Evolutionary conservation across 2,797 vertebrate genomes (phyloP).

Genomic region (Pseudochirops corinnae): DNA sequence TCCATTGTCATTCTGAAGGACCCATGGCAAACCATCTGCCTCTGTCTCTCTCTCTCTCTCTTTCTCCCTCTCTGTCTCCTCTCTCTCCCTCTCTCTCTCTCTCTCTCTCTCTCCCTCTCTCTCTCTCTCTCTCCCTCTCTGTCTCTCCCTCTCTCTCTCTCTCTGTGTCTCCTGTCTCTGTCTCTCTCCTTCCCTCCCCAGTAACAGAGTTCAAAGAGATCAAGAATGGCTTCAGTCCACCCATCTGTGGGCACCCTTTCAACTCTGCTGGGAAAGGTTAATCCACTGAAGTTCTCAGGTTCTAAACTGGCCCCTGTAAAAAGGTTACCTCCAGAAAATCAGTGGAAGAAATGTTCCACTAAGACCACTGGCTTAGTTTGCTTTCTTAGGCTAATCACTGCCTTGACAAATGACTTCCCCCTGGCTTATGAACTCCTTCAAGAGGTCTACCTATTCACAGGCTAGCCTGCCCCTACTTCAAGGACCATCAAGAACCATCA

Average conservation of each 20-base stretch:
- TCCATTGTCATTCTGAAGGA: background rate
- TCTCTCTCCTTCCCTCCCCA: background rate
- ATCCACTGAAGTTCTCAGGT: background rate
- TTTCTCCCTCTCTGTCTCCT: no score
- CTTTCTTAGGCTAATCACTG: no score
- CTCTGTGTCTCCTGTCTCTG: no score
- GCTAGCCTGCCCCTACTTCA: background rate
- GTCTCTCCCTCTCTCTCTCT: no score
- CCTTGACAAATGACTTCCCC: no score
- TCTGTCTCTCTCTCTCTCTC: no score
- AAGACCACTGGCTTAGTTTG: background rate
- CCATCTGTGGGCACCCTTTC: background rate
- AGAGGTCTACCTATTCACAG: background rate
- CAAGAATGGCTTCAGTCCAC: background rate
- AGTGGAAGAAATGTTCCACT: background rate
- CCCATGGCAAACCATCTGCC: background rate
- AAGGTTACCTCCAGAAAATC: background rate
- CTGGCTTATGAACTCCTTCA: no score
- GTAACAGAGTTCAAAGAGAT: background rate
- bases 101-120: background rate
- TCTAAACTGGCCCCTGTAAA: background rate
- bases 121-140: no score
- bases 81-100: no score
- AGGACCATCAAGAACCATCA: background rate
- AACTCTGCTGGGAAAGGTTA: background rate